Base-by-base conservation (phyloP, 1,140 invertebrate genomes). In the Drosophila prosaltans region DNA sequence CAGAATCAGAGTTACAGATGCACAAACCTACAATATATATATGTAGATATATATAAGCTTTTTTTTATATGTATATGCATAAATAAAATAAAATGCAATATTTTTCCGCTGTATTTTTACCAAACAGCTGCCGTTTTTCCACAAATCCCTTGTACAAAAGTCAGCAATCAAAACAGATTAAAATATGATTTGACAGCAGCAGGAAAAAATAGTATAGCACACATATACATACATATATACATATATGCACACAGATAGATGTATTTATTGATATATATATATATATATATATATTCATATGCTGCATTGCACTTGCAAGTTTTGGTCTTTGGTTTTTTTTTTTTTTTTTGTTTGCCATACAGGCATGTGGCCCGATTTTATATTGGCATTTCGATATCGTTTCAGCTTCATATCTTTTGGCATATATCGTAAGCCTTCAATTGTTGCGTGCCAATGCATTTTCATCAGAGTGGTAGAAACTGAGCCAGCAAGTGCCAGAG, bases 121-220 rank as follows among this genome's bases (percentile, higher is more conserved):
- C 10, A 28, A 32, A 40, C n/a, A 48, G 63, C 63, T 39, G 69
- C 61, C 59, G 54, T 69, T 66, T 70, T 74, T 69, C 73, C 78
- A 78, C 80, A 91, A 91, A 91, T 91, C 90, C 90, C 81, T 76
- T 72, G 80, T 83, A 90, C 85, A 90, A 90, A 91, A 91, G 90
- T 91, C 90, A 91, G 85, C 90, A 91, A 91, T 91, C 90, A 91
- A 91, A 91, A 81, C 86, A 91, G 90, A 91, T 91, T 91, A 91
- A 91, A 91, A 91, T 91, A 91, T 91, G 90, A 91, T 91, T 91
- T 91, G 90, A 91, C 85, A 91, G 85, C 82, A 71, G 69, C 79
- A 74, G 65, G 69, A 77, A 80, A 84, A 78, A 48, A 48, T 2
- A 9, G 8, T 24, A 48, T 7, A 21, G 21, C 26, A 65, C 40